These are phyloP conservation scores for Erethizon dorsatum DNA, from an alignment of 2,797 vertebrate genomes.

Conservation along the genomic window DNA sequence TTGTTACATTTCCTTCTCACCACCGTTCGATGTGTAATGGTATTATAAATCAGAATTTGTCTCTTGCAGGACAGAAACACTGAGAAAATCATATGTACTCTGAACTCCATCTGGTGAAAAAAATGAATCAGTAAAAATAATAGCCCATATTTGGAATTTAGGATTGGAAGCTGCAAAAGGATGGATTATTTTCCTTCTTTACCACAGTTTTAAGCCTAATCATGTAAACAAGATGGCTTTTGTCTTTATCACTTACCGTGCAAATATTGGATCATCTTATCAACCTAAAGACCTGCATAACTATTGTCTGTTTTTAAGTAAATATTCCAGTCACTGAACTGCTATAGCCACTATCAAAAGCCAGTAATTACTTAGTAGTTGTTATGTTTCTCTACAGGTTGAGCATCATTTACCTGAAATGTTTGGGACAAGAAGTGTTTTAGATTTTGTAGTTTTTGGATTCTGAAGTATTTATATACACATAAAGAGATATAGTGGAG, in stretches of 20 bases:
- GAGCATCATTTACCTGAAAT: background rate
- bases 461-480: background rate
- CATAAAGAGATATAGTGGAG: background rate
- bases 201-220: background rate
- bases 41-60: background rate
- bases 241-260: slow-evolving; percentile 14
- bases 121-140: slow-evolving; percentile 21
- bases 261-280: slow-evolving; percentile 60
- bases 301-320: slow-evolving; percentile 33
- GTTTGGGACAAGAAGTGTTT: background rate
- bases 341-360: background rate
- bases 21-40: background rate
- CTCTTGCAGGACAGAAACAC: slow-evolving; percentile 28
- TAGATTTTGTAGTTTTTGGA: background rate
- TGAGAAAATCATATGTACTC: background rate
- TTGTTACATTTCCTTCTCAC: background rate
- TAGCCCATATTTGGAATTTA: background rate
- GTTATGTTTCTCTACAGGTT: background rate
- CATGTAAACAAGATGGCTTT: slow-evolving; percentile 35
- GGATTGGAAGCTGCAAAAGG: background rate
- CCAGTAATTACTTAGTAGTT: slow-evolving; percentile 32
- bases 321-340: background rate
- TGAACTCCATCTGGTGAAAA: slow-evolving; percentile 45
- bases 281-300: slow-evolving; percentile 21
- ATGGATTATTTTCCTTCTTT: slow-evolving; percentile 6